Percentiles rank a stretch among this genome's conserved stretches.
These are phyloP conservation scores for Eupeodes corollae DNA, from an alignment of 1,140 invertebrate genomes.

Conservation along the genomic window DNA sequence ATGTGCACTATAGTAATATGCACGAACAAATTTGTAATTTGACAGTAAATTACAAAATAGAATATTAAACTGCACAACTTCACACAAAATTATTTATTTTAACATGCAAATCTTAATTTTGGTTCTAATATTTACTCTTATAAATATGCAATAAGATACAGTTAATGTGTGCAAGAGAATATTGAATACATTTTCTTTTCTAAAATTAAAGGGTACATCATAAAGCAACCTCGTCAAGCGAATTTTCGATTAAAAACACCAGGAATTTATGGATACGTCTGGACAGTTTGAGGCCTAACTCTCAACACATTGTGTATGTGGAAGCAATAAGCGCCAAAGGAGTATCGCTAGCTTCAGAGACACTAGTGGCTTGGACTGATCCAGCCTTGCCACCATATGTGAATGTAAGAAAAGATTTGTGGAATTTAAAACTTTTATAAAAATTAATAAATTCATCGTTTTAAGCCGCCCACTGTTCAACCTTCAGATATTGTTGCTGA, in stretches of 20 bases:
- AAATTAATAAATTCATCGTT: constrained; percentile 4
- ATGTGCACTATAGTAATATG: no score
- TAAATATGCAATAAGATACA: not conserved
- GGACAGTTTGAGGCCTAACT: constrained; percentile 57
- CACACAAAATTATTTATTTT: not conserved
- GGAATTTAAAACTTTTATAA: constrained; percentile 1
- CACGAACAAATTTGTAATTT: no score
- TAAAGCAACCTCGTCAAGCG: constrained; percentile 48
- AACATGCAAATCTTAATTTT: not conserved
- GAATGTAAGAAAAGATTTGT: constrained; percentile 46
- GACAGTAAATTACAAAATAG: no score
- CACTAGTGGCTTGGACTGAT: constrained; percentile 72
- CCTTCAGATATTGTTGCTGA: constrained; percentile 69
- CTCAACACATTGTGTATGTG: constrained; percentile 65
- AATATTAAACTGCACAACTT: no score
- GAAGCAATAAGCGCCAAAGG: constrained; percentile 55
- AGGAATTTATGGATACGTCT: constrained; percentile 56
- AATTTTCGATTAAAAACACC: constrained; percentile 48
- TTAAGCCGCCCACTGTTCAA: constrained; percentile 64
- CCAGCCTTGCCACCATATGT: constrained; percentile 74
- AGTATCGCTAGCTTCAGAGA: constrained; percentile 61
- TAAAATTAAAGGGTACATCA: constrained; percentile 35
- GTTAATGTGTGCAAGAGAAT: no score
- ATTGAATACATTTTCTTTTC: no score
- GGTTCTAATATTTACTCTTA: not conserved